Evolutionary conservation across 2,797 vertebrate genomes (phyloP), one percentile per base, ranked within the genome.

Genomic region (Melanotaenia parkinsoni): DNA sequence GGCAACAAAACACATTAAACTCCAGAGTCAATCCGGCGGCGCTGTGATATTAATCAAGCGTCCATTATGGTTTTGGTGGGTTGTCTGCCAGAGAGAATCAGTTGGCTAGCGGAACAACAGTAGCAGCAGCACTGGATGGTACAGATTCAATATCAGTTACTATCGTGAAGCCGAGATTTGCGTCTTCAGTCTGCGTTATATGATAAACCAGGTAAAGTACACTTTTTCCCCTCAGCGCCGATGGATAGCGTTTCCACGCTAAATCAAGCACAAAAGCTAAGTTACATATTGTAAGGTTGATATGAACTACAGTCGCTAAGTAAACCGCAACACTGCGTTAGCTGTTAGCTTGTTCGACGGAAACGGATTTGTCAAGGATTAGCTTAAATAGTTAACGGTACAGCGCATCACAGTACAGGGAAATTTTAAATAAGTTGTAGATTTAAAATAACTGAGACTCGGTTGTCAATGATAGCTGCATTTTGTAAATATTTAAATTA

Each of bases 331-430:
- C 45, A 74, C 16, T 67, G 71, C 63, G 79, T 84, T 85, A 91
- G 84, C 89, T 43, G 62, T 47, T 80, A 82, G 84, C 87, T 72
- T 71, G 78, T 84, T 76, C 70, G 61, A 81, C 86, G 86, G 79
- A 88, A 88, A 80, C 76, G 70, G 88, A 82, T 90, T 91, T 79
- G 83, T 76, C 75, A 3, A 30, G 89, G 89, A 89, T 89, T 87
- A 88, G 86, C 75, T 76, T 28, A 72, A 70, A 77, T 56, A 61
- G 43, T 73, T 83, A 83, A 82, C 83, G 70, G 20, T 67, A 11
- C 47, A 13, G 60, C 4, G 59, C 70, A 59, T 54, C 37, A 28
- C 71, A 18, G 16, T 0, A 37, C 70, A 38, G 28, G 22, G 22
- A 12, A 3, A 26, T 30, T 28, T 30, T 9, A 7, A 56, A 30